Percentiles rank a stretch among this genome's conserved stretches.
Evolutionary conservation across 1,140 invertebrate species (phyloP).

Genomic region (Thalassaphorura encarpata): DNA sequence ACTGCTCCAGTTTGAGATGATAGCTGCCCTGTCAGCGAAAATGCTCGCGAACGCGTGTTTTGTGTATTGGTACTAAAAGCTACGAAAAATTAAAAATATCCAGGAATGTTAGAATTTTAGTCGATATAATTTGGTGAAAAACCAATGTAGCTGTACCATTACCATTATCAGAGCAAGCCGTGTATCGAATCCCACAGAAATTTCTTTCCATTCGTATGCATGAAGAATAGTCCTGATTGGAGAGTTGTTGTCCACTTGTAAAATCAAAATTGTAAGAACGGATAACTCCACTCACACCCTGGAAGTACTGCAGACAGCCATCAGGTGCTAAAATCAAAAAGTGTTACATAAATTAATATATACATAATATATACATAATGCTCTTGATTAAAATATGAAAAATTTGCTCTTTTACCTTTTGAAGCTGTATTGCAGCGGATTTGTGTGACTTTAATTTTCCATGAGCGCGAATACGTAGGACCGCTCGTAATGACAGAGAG

Average conservation of each 20-base stretch:
- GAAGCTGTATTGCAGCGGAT: conserved; percentile 63
- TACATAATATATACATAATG: background rate
- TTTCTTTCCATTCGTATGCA: conserved; percentile 74
- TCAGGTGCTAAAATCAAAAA: conserved; percentile 51
- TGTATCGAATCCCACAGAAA: conserved; percentile 78
- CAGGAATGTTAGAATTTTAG: background rate
- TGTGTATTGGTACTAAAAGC: background rate
- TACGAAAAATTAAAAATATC: background rate
- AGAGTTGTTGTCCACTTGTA: conserved; percentile 60
- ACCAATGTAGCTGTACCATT: conserved; percentile 7
- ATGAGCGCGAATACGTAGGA: conserved; percentile 56
- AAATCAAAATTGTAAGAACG: conserved; percentile 74
- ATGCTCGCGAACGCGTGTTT: conserved; percentile 38
- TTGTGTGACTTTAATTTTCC: conserved; percentile 69
- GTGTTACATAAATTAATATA: background rate
- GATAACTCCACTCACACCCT: conserved; percentile 64
- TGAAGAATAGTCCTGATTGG: conserved; percentile 78
- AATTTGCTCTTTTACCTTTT: conserved; percentile 47
- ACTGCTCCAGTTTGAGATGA: conserved; percentile 47
- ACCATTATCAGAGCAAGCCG: conserved; percentile 57
- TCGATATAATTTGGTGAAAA: background rate
- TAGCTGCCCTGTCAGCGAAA: conserved; percentile 58
- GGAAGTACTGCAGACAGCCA: conserved; percentile 72
- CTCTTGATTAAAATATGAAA: too few relatives aligned
- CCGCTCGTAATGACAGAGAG: conserved; percentile 68